Evolutionary conservation across 2,113 vertebrate species (phyloP).

Genomic region (Microcebus tavaratra): DNA sequence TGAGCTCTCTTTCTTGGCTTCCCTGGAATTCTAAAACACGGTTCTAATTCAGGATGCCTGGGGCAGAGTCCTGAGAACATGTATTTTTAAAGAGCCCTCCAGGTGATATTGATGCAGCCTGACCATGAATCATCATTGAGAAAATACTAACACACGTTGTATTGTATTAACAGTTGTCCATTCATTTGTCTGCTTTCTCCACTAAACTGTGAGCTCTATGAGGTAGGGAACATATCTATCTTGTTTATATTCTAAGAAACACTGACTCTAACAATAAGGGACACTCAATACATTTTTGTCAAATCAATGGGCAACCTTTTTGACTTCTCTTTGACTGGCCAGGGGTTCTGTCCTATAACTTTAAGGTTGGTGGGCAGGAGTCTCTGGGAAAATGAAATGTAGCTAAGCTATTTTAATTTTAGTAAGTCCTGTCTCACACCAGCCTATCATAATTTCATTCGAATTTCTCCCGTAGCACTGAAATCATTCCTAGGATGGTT

Average conservation of each 20-base stretch:
- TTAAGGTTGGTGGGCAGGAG: not conserved
- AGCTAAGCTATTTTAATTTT: not conserved
- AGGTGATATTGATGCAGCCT: not conserved
- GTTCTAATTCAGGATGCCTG: not conserved
- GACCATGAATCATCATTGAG: not conserved
- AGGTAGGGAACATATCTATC: not conserved
- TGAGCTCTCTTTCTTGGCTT: not conserved
- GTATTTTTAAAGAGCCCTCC: not conserved
- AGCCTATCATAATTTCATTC: not conserved
- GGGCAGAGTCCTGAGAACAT: not conserved
- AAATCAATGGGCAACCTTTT: not conserved
- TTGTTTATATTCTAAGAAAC: not conserved
- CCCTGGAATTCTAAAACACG: not conserved
- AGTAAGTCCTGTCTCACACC: not conserved
- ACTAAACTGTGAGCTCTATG: not conserved
- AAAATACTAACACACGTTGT: not conserved
- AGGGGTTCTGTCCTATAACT: not conserved
- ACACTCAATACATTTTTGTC: not conserved
- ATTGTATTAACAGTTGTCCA: not conserved
- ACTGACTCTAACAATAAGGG: not conserved
- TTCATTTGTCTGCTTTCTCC: not conserved
- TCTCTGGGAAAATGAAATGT: not conserved
- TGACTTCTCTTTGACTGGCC: not conserved
- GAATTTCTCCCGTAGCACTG: not conserved
- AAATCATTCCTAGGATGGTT: not conserved